Base-by-base conservation (phyloP, 2,797 vertebrate genomes). In the Eremophila alpestris region DNA sequence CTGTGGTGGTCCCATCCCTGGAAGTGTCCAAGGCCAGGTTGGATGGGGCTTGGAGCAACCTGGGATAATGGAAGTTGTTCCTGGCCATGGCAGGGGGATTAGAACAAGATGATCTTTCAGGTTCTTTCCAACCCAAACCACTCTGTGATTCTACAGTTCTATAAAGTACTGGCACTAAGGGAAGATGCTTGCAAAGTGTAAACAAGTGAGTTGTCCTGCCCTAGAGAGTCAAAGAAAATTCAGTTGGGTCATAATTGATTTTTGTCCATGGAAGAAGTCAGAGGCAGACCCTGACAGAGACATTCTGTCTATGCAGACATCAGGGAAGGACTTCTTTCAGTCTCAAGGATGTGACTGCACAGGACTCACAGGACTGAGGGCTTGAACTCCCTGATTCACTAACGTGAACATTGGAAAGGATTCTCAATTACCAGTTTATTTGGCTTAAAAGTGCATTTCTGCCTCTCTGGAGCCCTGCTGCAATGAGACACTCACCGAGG, bases 21-120 rank as follows among this genome's bases (percentile, higher is more conserved):
- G 40, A 9, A 65, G 38, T 16, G 46, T 22, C 0, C 52, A 32
- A 68, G 48, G 36, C 7, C 55, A 29, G 63, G 13, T 0, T 49
- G 48, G 46, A 54, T 0, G 0, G 46, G 46, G 24, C 3, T 60
- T 60, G 60, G 32, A 68, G 19, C 16, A 48, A 0, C 4, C 27
- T 75, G 78, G 62, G 6, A 1, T 7, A 7, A 32, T 20, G 55
- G 16, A 21, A 68, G 16, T 10, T 16, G 77, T 27, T 27, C 40
- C 30, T 68, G 32, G 4, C 46, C 26, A 8, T 12, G 30, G 40
- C 18, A 41, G 34, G 21, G 20, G 11, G 4, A 10, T 41, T 43
- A 13, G 32, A 52, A 75, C 0, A 13, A 29, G 34, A 15, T 55
- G 18, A 20, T 10, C 32, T 55, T 68, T 82, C 11, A n/a, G 32